Percentiles rank a stretch among this genome's conserved stretches.
Evolutionary conservation across 2,888 invertebrate genomes (phyloP).

Genomic region (Erebia aethiops): DNA sequence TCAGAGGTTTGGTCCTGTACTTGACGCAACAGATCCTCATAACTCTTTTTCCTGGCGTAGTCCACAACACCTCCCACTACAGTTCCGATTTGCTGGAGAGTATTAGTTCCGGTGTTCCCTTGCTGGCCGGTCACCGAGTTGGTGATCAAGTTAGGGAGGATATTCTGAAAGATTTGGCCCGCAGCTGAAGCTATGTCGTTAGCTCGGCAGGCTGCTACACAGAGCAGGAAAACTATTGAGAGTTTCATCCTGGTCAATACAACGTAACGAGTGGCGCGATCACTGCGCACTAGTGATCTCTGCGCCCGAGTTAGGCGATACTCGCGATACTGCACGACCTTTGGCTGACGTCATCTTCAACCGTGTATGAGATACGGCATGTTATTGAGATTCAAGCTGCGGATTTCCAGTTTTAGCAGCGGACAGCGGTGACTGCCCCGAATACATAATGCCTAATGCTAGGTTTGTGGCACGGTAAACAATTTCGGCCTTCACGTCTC

Average conservation of each 20-base stretch:
- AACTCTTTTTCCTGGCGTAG: conserved; percentile 77
- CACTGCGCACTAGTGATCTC: conserved; percentile 76
- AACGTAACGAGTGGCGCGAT: conserved; percentile 66
- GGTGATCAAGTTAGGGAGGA: conserved; percentile 69
- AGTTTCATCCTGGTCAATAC: conserved; percentile 64
- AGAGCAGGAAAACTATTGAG: conserved; percentile 56
- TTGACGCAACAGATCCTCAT: conserved; percentile 71
- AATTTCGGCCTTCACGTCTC: conserved; percentile 57
- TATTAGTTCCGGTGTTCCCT: conserved; percentile 71
- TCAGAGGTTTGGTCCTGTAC: conserved; percentile 83
- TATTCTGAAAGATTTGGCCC: conserved; percentile 75
- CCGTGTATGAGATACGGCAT: conserved; percentile 57
- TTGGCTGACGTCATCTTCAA: conserved; percentile 72
- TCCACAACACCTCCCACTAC: conserved; percentile 78
- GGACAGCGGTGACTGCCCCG: conserved; percentile 54
- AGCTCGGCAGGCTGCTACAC: conserved; percentile 58
- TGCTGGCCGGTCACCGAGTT: conserved; percentile 69
- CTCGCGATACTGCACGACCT: conserved; percentile 72
- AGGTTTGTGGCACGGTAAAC: conserved; percentile 47
- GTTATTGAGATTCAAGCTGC: conserved; percentile 67
- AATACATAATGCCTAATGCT: conserved; percentile 45
- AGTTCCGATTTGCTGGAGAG: conserved; percentile 71
- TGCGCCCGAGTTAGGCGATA: conserved; percentile 61
- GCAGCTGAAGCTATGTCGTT: conserved; percentile 72
- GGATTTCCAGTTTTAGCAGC: conserved; percentile 67